Percentiles rank a stretch among this genome's conserved stretches.
Conservation (phyloP, 2,888 invertebrate species). For the Smittia aterrima region DNA sequence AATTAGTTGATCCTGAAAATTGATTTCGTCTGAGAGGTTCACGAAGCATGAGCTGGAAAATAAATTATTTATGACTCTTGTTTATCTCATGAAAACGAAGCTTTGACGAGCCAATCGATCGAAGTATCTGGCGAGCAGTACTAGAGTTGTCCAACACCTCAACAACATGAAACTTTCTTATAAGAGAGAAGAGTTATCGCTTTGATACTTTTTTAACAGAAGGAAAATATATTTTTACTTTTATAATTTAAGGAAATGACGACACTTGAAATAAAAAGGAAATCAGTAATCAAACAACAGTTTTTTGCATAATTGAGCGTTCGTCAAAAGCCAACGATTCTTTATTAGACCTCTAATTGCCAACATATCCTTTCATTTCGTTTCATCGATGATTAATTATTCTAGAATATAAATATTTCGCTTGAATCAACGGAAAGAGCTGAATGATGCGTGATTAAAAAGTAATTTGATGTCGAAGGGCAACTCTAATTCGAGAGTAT, state of each 20-base stretch:
- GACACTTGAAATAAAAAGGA: neutral
- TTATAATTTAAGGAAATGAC: no score
- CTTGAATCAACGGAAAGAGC: neutral
- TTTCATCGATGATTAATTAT: conserved; percentile 20
- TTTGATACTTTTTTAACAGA: neutral
- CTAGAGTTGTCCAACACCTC: no score
- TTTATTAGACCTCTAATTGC: neutral
- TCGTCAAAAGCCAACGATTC: neutral
- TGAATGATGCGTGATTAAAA: conserved; percentile 2
- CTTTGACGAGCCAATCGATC: no score
- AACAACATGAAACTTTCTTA: neutral
- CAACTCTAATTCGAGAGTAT: neutral
- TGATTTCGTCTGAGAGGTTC: neutral
- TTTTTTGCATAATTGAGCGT: neutral
- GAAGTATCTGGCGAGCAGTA: neutral
- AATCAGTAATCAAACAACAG: conserved; percentile 23
- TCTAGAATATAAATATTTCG: neutral
- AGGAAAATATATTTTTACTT: no score
- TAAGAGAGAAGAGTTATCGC: neutral
- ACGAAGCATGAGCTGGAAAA: neutral
- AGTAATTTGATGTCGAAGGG: neutral
- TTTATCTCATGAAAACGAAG: no score
- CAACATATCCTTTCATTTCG: conserved; percentile 3
- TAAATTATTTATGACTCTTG: neutral
- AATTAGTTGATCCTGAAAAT: neutral